Evolutionary conservation across 2,797 vertebrate species (phyloP).

Genomic region (Momotus momota): DNA sequence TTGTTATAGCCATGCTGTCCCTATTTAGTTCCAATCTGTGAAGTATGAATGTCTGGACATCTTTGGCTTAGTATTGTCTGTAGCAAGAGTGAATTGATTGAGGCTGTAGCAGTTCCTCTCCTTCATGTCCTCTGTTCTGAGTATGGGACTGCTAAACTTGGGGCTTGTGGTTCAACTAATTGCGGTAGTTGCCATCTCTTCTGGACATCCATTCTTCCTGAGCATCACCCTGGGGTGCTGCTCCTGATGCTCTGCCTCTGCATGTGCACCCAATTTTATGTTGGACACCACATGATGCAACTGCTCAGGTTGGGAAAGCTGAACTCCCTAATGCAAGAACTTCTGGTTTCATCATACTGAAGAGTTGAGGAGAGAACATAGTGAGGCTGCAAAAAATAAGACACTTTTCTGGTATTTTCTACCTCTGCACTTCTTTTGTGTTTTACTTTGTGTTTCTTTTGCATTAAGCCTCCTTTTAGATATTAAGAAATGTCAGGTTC

Average conservation of each 20-base stretch:
- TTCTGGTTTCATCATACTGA: neutral
- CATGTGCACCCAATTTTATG: neutral
- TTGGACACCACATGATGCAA: fast-evolving
- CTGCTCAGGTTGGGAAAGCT: neutral
- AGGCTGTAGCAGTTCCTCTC: neutral
- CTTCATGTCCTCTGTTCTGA: neutral
- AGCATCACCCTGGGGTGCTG: neutral
- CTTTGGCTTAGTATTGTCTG: fast-evolving
- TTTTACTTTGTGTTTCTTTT: neutral
- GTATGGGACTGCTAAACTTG: neutral
- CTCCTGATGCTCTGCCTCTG: neutral
- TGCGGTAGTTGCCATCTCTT: neutral
- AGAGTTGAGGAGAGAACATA: neutral
- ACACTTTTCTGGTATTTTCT: neutral
- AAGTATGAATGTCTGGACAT: neutral
- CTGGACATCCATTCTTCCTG: neutral
- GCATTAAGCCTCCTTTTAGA: neutral
- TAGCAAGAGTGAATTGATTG: neutral
- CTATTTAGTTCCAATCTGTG: neutral
- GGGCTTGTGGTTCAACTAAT: neutral
- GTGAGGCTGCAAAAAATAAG: neutral
- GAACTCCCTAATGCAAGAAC: neutral
- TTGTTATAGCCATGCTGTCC: neutral
- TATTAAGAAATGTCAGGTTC: neutral
- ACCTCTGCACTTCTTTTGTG: neutral